Evolutionary conservation across 2,888 invertebrate species (phyloP).

Genomic region (Allolobophora icterica): DNA sequence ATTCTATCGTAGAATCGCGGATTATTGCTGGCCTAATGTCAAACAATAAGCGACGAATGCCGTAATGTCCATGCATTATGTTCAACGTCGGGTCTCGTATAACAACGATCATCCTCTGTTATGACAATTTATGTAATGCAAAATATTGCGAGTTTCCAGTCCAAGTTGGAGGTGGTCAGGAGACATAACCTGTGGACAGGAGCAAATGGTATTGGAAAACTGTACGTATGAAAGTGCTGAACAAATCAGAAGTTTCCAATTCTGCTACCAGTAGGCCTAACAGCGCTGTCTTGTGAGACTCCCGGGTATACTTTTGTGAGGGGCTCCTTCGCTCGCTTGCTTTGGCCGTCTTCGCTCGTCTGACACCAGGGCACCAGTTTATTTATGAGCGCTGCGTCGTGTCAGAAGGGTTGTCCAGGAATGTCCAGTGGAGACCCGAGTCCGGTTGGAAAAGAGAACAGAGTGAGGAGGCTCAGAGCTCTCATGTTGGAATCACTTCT

Average conservation of each 20-base stretch:
- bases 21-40: background rate
- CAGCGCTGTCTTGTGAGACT: background rate
- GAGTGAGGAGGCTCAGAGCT: no score
- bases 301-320: background rate
- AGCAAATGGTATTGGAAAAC: background rate
- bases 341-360: background rate
- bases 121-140: background rate
- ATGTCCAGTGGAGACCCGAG: no score
- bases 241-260: background rate
- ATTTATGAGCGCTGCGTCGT: no score
- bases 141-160: background rate
- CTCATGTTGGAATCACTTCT: no score
- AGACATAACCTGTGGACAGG: background rate
- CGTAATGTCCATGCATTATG: background rate
- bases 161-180: background rate
- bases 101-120: background rate
- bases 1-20: background rate
- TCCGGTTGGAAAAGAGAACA: no score
- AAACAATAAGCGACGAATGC: background rate
- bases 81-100: background rate
- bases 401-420: no score
- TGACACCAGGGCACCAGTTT: no score
- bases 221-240: background rate
- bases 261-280: no score
- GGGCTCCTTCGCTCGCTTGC: background rate